Evolutionary conservation across 2,888 invertebrate genomes (phyloP).

Genomic region (Erynnis tages): DNA sequence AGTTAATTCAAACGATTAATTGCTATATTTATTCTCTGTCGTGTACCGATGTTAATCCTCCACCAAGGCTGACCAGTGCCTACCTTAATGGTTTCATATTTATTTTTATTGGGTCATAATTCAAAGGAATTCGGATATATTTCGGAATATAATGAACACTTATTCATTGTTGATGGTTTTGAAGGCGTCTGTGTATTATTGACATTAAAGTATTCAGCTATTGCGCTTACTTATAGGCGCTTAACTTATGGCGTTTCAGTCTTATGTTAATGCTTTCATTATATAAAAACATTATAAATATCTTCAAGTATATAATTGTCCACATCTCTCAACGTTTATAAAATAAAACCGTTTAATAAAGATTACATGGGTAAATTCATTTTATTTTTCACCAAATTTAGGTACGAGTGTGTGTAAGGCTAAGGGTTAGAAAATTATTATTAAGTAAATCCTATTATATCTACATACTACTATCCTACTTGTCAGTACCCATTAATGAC

Average conservation of each 20-base stretch:
- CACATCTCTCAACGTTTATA: no score
- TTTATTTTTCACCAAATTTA: no score
- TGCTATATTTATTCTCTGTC: slow-evolving; percentile 20
- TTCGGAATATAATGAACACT: slow-evolving; percentile 21
- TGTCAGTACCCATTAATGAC: no score
- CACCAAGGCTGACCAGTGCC: slow-evolving; percentile 15
- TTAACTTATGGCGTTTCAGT: not conserved
- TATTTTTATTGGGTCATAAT: slow-evolving; percentile 22
- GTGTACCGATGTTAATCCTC: slow-evolving; percentile 9
- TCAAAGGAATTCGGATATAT: slow-evolving; percentile 19
- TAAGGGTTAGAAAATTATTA: no score
- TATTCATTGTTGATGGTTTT: slow-evolving; percentile 5
- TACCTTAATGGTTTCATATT: slow-evolving; percentile 24
- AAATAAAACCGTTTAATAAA: not conserved
- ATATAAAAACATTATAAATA: no score
- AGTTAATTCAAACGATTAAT: slow-evolving; percentile 24
- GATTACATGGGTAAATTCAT: not conserved
- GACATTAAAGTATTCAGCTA: slow-evolving; percentile 14
- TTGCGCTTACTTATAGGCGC: not conserved
- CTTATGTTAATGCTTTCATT: no score
- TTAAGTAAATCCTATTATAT: no score
- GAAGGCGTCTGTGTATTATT: not conserved
- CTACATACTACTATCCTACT: no score
- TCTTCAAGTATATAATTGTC: no score
- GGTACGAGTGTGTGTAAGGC: no score